Conservation (phyloP, 2,113 vertebrate species). For the Riparia riparia region DNA sequence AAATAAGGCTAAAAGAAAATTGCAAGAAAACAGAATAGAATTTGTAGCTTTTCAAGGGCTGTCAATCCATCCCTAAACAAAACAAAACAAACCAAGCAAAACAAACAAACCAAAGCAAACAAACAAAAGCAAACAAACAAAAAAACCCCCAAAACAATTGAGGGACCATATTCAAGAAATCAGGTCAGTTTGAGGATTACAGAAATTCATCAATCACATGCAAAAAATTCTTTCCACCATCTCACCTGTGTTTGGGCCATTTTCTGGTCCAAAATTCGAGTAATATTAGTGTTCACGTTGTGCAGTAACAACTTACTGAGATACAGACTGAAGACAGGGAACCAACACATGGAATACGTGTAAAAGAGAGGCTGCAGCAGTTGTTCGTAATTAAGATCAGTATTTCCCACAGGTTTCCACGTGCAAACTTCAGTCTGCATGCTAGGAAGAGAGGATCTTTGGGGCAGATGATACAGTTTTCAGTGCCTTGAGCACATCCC, state of each 20-base stretch:
- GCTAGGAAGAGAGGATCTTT: neutral
- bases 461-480: neutral
- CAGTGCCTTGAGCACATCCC: neutral
- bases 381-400: neutral
- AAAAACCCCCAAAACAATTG: neutral
- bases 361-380: neutral
- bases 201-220: neutral
- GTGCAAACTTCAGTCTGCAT: neutral
- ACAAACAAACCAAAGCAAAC: neutral
- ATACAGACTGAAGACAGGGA: neutral
- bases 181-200: neutral
- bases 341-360: neutral
- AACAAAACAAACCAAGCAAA: neutral
- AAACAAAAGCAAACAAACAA: too few species aligned
- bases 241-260: neutral
- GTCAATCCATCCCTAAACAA: neutral
- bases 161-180: neutral
- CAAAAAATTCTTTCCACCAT: neutral
- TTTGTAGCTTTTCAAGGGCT: neutral
- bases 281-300: neutral
- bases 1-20: neutral
- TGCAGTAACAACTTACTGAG: neutral
- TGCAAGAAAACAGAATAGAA: neutral
- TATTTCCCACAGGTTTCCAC: neutral
- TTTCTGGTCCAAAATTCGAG: neutral